Conservation (phyloP, 2,113 vertebrate species). For the Phalacrocorax aristotelis region DNA sequence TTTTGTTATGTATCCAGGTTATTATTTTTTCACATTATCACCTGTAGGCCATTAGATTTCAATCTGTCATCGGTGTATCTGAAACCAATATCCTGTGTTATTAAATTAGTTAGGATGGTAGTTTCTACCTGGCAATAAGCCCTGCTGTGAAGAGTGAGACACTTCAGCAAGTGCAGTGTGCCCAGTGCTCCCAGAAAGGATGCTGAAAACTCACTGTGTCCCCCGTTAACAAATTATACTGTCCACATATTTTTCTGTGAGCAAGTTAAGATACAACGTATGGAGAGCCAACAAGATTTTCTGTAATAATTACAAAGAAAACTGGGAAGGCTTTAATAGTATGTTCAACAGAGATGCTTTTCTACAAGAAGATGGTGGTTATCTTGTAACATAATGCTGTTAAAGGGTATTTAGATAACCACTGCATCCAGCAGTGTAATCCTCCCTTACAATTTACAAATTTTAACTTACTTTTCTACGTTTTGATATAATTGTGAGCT, state of each 20-base stretch:
- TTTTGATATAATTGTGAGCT: not conserved
- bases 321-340: not conserved
- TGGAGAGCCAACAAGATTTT: not conserved
- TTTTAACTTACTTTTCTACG: not conserved
- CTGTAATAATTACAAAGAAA: not conserved
- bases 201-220: not conserved
- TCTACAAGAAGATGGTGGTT: not conserved
- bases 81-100: constrained; percentile 25
- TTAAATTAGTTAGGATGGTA: not conserved
- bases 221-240: not conserved
- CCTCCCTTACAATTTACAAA: not conserved
- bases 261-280: not conserved
- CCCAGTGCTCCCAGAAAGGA: not conserved
- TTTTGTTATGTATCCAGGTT: not conserved
- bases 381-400: not conserved
- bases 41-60: constrained; percentile 44
- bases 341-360: fast-evolving
- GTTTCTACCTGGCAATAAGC: not conserved
- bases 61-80: constrained; percentile 30
- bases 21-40: constrained; percentile 41
- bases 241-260: not conserved
- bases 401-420: not conserved
- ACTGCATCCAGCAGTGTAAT: not conserved
- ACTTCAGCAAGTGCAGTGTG: not conserved
- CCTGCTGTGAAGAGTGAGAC: not conserved